Conservation (phyloP, 1,140 invertebrate genomes). For the Grapholita molesta region DNA sequence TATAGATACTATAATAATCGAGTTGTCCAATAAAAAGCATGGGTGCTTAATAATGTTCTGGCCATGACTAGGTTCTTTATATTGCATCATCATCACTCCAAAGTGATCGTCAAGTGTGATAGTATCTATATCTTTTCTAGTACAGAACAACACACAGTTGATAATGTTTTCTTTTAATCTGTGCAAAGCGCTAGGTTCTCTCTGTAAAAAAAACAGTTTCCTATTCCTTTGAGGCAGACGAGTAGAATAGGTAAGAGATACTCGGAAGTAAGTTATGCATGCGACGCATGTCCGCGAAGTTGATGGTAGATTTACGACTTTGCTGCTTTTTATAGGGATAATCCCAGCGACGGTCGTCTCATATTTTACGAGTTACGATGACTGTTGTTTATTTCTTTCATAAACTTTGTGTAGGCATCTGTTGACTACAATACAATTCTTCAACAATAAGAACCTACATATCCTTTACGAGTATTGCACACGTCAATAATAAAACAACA, state of each 20-base stretch:
- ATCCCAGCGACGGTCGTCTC: neutral
- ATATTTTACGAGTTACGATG: constrained; percentile 6
- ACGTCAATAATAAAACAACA: neutral
- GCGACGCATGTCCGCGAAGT: neutral
- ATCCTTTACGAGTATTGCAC: neutral
- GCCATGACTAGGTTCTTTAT: no score
- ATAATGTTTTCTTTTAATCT: no score
- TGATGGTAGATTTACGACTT: constrained; percentile 8
- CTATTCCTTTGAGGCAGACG: no score
- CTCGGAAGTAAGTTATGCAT: neutral
- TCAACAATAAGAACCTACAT: neutral
- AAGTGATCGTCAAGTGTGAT: no score
- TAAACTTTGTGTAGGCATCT: neutral
- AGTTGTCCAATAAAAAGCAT: no score
- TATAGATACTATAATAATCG: no score
- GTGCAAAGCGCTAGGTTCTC: no score
- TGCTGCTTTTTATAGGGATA: constrained; percentile 15
- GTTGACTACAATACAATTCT: neutral
- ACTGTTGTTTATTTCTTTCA: neutral
- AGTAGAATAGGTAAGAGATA: neutral
- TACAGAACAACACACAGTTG: no score
- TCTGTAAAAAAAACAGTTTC: neutral
- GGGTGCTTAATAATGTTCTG: no score
- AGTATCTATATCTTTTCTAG: no score
- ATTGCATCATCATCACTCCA: no score